Conservation (phyloP, 53 echinoderm and acorn worm genomes). For the Echinarachnius parma region DNA sequence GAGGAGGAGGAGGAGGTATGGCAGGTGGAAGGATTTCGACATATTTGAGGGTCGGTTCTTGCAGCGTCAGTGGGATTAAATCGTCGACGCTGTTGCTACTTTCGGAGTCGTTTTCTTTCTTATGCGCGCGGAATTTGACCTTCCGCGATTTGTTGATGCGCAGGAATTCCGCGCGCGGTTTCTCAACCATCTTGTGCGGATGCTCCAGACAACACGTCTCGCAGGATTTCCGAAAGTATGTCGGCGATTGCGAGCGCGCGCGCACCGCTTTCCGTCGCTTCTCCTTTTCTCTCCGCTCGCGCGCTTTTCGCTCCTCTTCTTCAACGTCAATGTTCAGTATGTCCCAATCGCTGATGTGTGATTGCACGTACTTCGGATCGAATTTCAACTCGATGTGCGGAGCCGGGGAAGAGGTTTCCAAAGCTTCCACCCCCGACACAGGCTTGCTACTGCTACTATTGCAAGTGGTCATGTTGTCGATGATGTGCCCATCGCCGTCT, state of each 20-base stretch:
- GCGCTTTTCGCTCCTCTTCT: conserved; percentile 31
- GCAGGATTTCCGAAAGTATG: conserved; percentile 14
- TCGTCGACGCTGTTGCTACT: background rate
- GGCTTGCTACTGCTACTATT: conserved; percentile 15
- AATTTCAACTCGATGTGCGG: conserved; percentile 36
- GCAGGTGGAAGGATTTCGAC: background rate
- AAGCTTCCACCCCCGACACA: background rate
- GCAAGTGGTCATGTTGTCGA: conserved; percentile 24
- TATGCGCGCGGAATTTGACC: conserved; percentile 13
- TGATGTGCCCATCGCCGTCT: conserved; percentile 3
- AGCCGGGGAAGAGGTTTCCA: background rate
- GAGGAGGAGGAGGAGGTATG: background rate
- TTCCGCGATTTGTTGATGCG: conserved; percentile 31
- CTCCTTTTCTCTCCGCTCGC: conserved; percentile 12
- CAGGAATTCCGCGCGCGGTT: conserved; percentile 33
- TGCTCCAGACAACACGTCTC: conserved; percentile 12
- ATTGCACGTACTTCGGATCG: conserved; percentile 14
- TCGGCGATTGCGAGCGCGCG: conserved; percentile 23
- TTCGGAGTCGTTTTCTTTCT: conserved; percentile 1
- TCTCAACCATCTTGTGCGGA: background rate
- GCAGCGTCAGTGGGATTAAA: background rate
- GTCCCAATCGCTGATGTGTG: conserved; percentile 27
- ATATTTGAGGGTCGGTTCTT: background rate
- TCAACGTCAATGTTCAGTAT: conserved; percentile 29
- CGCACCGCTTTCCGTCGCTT: background rate